Conservation (phyloP, 2,888 invertebrate genomes). For the Cataglyphis albicans region DNA sequence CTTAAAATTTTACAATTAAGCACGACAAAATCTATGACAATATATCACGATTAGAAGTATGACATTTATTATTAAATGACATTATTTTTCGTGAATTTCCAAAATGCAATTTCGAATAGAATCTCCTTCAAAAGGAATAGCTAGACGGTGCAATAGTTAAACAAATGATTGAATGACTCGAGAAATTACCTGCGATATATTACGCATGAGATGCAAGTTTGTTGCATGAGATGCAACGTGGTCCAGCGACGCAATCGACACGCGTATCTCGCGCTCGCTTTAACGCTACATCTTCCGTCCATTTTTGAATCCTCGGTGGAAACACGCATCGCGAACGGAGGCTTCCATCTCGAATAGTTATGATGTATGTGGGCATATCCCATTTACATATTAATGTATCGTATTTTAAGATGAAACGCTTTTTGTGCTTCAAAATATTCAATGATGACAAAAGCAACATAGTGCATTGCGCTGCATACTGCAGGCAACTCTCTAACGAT, state of each 20-base stretch:
- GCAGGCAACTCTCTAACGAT: conserved; percentile 28
- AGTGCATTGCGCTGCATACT: conserved; percentile 37
- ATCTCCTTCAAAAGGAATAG: not conserved
- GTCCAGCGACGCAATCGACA: conserved; percentile 41
- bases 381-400: conserved; percentile 57
- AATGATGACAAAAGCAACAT: conserved; percentile 55
- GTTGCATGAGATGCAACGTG: conserved; percentile 43
- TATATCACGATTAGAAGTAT: not conserved
- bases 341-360: conserved; percentile 51
- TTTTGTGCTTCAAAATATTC: conserved; percentile 54
- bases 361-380: conserved; percentile 51
- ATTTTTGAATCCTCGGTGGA: conserved; percentile 50
- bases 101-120: conserved; percentile 4
- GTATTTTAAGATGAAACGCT: conserved; percentile 54
- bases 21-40: not conserved
- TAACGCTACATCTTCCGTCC: conserved; percentile 50
- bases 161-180: conserved; percentile 29
- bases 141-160: conserved; percentile 14
- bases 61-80: not conserved
- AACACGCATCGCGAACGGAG: conserved; percentile 50
- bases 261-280: conserved; percentile 51
- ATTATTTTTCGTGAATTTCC: not conserved
- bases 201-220: conserved; percentile 41
- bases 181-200: conserved; percentile 35
- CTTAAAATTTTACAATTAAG: too few species aligned